Evolutionary conservation across 2,888 invertebrate genomes (phyloP), one percentile per base, ranked within the genome.

Genomic region (Eupithecia abbreviata): DNA sequence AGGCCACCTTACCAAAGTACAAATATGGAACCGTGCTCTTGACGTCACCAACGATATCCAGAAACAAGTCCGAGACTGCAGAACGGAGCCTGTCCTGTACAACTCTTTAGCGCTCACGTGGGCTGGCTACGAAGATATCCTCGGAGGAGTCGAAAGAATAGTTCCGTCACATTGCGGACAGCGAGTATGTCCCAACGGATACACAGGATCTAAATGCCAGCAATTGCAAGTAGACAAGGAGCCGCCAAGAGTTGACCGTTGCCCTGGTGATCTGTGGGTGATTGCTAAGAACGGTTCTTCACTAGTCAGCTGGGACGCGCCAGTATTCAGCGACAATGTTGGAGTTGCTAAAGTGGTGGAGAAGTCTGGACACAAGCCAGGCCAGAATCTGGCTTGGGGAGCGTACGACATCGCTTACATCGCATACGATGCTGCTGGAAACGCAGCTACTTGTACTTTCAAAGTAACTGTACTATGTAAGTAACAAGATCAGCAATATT

Each of bases 261-360:
- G 99, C 84, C 99, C 99, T 7, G 98, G 98, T 15, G 99, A 99
- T 91, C 95, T 99, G 73, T 99, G 98, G 98, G 97, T 99, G 2
- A 98, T 98, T 83, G 98, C 98, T 10, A 97, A 97, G 89, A 98
- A 98, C 85, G 98, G 98, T 73, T 98, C 98, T 0, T 97, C 98
- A 0, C 96, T 98, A 74, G 98, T 98, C 0, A 97, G 96, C 30
- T 99, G 98, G 98, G 98, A 98, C 87, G 98, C 98, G 83, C 98
- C 98, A 0, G 97, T 97, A 78, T 98, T 98, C 88, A 97, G 97
- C 82, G 98, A 99, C 86, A 98, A 98, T 86, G 97, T 98, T 67
- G 98, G 97, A 5, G 96, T 98, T 4, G 96, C 96, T 0, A 97
- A 96, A 87, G 96, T 98, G 15, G 96, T 97, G 79, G 98, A 98